Conservation (phyloP, 2,888 invertebrate genomes). For the Augochlorella aurata region DNA sequence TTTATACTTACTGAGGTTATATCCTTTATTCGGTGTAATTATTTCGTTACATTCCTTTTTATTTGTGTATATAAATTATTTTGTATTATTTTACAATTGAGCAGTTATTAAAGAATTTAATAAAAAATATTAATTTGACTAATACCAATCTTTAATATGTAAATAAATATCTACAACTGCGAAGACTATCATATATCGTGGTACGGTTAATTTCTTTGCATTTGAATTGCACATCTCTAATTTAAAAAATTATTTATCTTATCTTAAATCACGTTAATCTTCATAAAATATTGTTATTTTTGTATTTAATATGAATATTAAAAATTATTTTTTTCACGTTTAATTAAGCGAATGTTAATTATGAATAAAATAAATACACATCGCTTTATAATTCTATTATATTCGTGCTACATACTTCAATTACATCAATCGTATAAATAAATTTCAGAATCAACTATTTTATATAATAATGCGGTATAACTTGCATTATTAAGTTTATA, state of each 20-base stretch:
- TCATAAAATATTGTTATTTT: background rate
- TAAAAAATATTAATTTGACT: background rate
- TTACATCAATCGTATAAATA: background rate
- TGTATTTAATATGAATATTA: background rate
- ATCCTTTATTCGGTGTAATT: background rate
- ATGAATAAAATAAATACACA: constrained; percentile 5
- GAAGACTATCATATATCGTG: constrained; percentile 1
- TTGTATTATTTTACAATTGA: background rate
- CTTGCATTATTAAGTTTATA: background rate
- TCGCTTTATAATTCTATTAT: constrained; percentile 4
- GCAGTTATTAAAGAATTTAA: constrained; percentile 3
- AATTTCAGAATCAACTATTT: background rate
- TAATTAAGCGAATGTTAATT: background rate
- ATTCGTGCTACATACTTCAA: constrained; percentile 31
- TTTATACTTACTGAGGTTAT: constrained; percentile 42
- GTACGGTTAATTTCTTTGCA: background rate
- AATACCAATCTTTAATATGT: background rate
- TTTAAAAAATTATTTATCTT: background rate
- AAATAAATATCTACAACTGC: background rate
- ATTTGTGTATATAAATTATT: background rate
- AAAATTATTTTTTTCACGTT: background rate
- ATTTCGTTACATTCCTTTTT: background rate
- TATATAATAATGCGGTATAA: background rate
- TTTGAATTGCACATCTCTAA: background rate
- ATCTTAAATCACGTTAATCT: background rate